Percentiles rank a stretch among this genome's conserved stretches.
Evolutionary conservation across 1,140 invertebrate genomes (phyloP).

Genomic region (Lucilia cuprina): DNA sequence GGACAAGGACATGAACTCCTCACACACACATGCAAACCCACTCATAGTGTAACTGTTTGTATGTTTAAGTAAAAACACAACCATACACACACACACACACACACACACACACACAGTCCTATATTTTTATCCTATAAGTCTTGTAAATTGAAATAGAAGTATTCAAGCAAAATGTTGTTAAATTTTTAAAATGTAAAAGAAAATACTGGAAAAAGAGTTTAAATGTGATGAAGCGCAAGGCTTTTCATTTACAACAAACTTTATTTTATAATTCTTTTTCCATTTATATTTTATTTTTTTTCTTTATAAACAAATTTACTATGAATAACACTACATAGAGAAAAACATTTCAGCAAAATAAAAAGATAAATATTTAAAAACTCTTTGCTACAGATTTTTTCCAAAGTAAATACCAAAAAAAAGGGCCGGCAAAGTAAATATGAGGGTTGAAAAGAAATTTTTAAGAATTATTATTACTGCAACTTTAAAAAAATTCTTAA

Average conservation of each 20-base stretch:
- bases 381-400: too few relatives aligned
- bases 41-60: neutral
- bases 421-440: too few relatives aligned
- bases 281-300: neutral
- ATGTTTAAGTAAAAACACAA: too few relatives aligned
- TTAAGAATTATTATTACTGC: too few relatives aligned
- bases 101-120: too few relatives aligned
- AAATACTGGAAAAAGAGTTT: neutral
- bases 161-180: neutral
- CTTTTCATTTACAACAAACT: neutral
- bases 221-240: neutral
- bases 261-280: neutral
- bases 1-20: slow-evolving; percentile 1
- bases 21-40: neutral
- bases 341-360: too few relatives aligned
- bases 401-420: too few relatives aligned
- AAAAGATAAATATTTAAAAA: too few relatives aligned
- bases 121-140: neutral
- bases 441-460: too few relatives aligned
- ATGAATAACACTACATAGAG: neutral
- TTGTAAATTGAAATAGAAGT: neutral
- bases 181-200: neutral
- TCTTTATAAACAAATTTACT: neutral
- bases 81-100: too few relatives aligned
- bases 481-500: too few relatives aligned